phyloP scores from a whole-genome alignment of 2,113 vertebrate species.

The Synchiropus splendidus region DNA sequence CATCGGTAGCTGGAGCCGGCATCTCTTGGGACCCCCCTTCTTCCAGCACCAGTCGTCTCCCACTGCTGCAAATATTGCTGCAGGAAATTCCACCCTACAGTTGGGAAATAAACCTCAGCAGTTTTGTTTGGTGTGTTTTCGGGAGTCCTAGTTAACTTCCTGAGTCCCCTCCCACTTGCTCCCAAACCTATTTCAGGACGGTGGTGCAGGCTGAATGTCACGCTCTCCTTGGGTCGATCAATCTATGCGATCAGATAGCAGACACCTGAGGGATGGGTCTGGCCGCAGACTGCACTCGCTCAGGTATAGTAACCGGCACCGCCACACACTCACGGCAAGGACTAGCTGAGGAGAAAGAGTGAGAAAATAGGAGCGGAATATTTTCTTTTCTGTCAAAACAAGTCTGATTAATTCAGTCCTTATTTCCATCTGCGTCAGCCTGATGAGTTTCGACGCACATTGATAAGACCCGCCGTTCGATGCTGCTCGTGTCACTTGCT shows the following conservation, averaged over 20 bases:
- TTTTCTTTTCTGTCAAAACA: constrained; percentile 21
- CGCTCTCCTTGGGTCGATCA: constrained; percentile 64
- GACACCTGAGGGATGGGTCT: constrained; percentile 54
- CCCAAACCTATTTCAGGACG: constrained; percentile 22
- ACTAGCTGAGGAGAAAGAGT: no score
- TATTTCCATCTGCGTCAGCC: constrained; percentile 45
- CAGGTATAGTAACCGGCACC: constrained; percentile 3
- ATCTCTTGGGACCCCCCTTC: constrained; percentile 27
- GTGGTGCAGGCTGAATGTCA: constrained; percentile 57
- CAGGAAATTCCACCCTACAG: constrained; percentile 15
- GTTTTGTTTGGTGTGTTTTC: constrained; percentile 8
- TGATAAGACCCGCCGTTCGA: constrained; percentile 22
- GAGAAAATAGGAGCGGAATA: no score
- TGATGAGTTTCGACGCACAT: constrained; percentile 32
- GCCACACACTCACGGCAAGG: constrained; percentile 14
- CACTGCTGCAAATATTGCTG: background rate
- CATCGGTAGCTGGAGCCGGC: constrained; percentile 27
- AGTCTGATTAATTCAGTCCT: constrained; percentile 28
- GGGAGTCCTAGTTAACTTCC: constrained; percentile 45
- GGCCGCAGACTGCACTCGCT: constrained; percentile 22
- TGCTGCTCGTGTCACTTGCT: constrained; percentile 29
- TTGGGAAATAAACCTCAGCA: constrained; percentile 26
- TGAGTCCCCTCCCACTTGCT: constrained; percentile 7
- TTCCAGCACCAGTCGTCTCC: no score
- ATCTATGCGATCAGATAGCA: constrained; percentile 63